Percentiles rank a stretch among this genome's conserved stretches.
Evolutionary conservation across 2,888 invertebrate genomes (phyloP).

Genomic region (Hemithea aestivaria): DNA sequence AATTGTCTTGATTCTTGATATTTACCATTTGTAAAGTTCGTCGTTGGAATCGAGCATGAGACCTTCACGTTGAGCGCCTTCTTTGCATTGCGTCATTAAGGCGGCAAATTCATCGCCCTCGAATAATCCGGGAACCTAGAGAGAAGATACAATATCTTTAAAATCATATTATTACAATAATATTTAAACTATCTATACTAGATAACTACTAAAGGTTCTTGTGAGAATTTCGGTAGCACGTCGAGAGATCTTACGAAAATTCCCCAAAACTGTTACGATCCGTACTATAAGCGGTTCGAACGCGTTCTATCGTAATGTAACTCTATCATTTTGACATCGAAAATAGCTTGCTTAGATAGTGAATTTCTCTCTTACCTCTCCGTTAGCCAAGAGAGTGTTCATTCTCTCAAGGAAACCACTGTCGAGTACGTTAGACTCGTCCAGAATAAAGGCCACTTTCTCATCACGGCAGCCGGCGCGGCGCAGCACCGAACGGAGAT

Average conservation of each 20-base stretch:
- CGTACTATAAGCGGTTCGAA: no score
- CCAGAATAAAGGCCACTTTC: slow-evolving; percentile 99
- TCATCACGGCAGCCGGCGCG: slow-evolving; percentile 96
- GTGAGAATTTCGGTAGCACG: no score
- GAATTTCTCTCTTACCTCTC: slow-evolving; percentile 85
- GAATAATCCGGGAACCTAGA: slow-evolving; percentile 90
- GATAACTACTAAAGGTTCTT: no score
- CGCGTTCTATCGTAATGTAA: no score
- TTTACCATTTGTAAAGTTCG: slow-evolving; percentile 97
- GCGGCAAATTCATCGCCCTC: slow-evolving; percentile 99
- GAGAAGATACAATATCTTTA: slow-evolving; percentile 1
- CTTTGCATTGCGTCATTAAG: slow-evolving; percentile 99
- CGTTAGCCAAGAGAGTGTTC: slow-evolving; percentile 99
- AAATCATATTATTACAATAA: no score
- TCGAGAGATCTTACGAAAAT: no score
- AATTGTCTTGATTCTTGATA: no score
- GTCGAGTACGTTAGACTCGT: slow-evolving; percentile 99
- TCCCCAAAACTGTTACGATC: no score
- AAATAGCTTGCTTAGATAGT: no score
- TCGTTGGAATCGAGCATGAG: slow-evolving; percentile 99
- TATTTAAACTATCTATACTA: no score
- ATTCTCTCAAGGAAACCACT: slow-evolving; percentile 99
- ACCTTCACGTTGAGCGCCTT: slow-evolving; percentile 98
- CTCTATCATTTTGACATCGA: no score
- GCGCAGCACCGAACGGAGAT: slow-evolving; percentile 92